These are phyloP conservation scores for Sinopyrophorus schimmeli DNA, from an alignment of 2,888 invertebrate species.

Conservation along the genomic window DNA sequence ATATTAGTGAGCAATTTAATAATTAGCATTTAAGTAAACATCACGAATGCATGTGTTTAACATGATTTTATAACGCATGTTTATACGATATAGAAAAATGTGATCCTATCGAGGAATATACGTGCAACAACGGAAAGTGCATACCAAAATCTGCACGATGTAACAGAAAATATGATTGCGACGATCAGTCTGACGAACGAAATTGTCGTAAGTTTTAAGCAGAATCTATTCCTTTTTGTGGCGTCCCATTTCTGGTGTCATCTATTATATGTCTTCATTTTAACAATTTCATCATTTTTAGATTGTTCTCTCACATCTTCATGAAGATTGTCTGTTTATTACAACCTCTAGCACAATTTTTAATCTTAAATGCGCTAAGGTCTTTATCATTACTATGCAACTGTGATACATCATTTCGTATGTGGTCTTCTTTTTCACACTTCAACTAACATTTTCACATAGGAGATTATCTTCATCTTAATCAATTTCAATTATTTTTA, in stretches of 20 bases:
- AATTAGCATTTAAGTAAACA: too few relatives aligned
- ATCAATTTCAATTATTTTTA: slow-evolving; percentile 8
- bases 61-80: slow-evolving; percentile 24
- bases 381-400: neutral
- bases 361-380: slow-evolving; percentile 10
- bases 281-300: slow-evolving; percentile 14
- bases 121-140: slow-evolving; percentile 75
- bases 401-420: slow-evolving; percentile 2
- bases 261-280: too few relatives aligned
- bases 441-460: slow-evolving; percentile 17
- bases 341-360: slow-evolving; percentile 1
- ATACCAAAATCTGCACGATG: slow-evolving; percentile 71
- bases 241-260: slow-evolving; percentile 19
- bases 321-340: slow-evolving; percentile 10
- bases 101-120: slow-evolving; percentile 57
- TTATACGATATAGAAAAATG: slow-evolving; percentile 33
- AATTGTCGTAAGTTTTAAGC: slow-evolving; percentile 70
- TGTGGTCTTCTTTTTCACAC: neutral
- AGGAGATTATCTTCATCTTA: slow-evolving; percentile 16
- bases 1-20: neutral
- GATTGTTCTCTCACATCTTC: slow-evolving; percentile 19
- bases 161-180: slow-evolving; percentile 74
- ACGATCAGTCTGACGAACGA: slow-evolving; percentile 64
- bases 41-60: slow-evolving; percentile 10
- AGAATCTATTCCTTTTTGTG: slow-evolving; percentile 17